Evolutionary conservation across 2,113 vertebrate genomes (phyloP).

Genomic region (Sylvilagus bachmani): DNA sequence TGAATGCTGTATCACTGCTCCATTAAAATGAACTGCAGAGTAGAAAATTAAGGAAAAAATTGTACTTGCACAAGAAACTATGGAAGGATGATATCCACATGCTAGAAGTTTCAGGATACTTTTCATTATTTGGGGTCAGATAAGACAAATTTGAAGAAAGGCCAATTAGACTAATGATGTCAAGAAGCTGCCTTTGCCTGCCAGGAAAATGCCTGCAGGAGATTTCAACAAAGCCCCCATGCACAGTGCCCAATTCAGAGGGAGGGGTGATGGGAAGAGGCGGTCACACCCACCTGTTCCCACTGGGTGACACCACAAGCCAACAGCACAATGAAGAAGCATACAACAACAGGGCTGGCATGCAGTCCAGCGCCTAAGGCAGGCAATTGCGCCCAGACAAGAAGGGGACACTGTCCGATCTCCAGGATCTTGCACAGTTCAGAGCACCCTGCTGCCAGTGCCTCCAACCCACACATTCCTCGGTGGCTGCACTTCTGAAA

Average conservation of each 20-base stretch:
- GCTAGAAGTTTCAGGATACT: background rate
- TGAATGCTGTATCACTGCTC: background rate
- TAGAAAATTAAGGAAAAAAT: background rate
- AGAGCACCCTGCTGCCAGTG: background rate
- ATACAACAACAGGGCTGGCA: background rate
- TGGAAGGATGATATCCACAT: background rate
- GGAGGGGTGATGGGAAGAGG: background rate
- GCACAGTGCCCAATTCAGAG: background rate
- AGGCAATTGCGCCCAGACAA: background rate
- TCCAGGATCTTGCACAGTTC: background rate
- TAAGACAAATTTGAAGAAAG: conserved; percentile 46
- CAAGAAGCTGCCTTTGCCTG: background rate
- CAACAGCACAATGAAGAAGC: background rate
- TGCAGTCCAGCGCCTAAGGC: fast-evolving
- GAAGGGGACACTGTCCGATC: background rate
- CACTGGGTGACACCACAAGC: background rate
- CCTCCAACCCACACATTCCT: background rate
- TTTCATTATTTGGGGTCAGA: background rate
- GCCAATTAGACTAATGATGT: background rate
- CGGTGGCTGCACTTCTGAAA: background rate
- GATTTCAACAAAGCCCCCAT: background rate
- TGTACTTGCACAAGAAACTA: background rate
- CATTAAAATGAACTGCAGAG: background rate
- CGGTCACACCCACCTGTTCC: background rate
- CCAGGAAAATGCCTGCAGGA: conserved; percentile 30